These are phyloP conservation scores for Latheticus oryzae DNA, from an alignment of 2,888 invertebrate species.

Conservation along the genomic window DNA sequence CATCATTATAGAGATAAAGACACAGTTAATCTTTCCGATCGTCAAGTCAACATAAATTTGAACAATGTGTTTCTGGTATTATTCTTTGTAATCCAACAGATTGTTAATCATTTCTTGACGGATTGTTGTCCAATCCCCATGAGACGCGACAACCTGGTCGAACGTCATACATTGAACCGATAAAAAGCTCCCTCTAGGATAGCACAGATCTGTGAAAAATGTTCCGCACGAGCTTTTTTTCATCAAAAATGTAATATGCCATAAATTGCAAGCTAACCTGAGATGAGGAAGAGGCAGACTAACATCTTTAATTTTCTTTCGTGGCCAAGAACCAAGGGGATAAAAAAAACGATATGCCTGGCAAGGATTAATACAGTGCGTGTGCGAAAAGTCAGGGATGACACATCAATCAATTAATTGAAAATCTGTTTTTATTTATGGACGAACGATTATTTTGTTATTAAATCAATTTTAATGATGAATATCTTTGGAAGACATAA, in stretches of 20 bases:
- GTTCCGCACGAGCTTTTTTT: constrained; percentile 43
- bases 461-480: no score
- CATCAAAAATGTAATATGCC: constrained; percentile 37
- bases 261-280: constrained; percentile 38
- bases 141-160: constrained; percentile 46
- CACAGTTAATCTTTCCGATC: no score
- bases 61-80: constrained; percentile 18
- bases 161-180: constrained; percentile 43
- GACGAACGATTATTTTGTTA: no score
- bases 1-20: no score
- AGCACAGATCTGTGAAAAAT: constrained; percentile 45
- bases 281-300: constrained; percentile 45
- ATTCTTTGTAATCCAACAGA: background rate
- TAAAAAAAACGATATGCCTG: background rate
- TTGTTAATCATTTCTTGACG: constrained; percentile 45
- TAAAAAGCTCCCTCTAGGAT: constrained; percentile 45
- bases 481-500: no score
- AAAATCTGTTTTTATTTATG: no score
- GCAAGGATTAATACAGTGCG: no score
- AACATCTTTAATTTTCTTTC: constrained; percentile 21
- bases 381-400: no score
- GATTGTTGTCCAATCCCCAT: constrained; percentile 53
- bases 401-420: no score
- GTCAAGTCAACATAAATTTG: constrained; percentile 9
- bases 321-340: background rate